phyloP scores from a whole-genome alignment of 2,888 invertebrate genomes.

The Caenorhabditis afra region DNA sequence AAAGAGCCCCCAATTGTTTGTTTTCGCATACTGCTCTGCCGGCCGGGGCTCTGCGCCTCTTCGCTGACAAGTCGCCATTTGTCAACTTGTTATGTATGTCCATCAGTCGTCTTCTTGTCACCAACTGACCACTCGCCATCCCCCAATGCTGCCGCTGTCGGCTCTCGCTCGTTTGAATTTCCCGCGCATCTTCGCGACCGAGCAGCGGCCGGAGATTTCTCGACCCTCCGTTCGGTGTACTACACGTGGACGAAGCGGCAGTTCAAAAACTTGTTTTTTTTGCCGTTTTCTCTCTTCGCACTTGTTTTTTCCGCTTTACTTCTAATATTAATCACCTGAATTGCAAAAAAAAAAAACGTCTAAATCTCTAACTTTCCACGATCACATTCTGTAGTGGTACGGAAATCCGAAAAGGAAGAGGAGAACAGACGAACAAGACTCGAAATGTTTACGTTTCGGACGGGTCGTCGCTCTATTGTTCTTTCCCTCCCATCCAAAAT shows the following conservation, averaged over 20 bases:
- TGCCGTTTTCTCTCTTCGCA: not conserved
- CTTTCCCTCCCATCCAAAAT: slow-evolving; percentile 29
- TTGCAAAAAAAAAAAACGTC: no score
- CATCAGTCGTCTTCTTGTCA: slow-evolving; percentile 51
- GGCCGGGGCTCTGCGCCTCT: slow-evolving; percentile 21
- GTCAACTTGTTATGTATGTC: slow-evolving; percentile 56
- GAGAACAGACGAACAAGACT: slow-evolving; percentile 25
- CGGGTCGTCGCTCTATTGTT: slow-evolving; percentile 4
- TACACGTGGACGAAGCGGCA: slow-evolving; percentile 11
- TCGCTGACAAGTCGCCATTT: slow-evolving; percentile 57
- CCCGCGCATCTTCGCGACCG: slow-evolving; percentile 13
- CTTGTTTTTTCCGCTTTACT: not conserved
- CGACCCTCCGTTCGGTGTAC: slow-evolving; percentile 6
- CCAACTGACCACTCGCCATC: slow-evolving; percentile 44
- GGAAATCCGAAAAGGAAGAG: slow-evolving; percentile 42
- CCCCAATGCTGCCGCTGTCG: not conserved
- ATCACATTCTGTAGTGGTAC: no score
- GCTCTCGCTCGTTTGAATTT: slow-evolving; percentile 19
- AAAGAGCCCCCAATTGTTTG: slow-evolving; percentile 54
- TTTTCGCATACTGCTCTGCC: slow-evolving; percentile 56
- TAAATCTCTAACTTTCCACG: no score
- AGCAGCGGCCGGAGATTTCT: slow-evolving; percentile 1
- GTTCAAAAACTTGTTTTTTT: not conserved
- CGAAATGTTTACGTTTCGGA: slow-evolving; percentile 57
- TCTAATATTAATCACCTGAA: not conserved